These are phyloP conservation scores for Brachyrhaphis roseni DNA, from an alignment of 2,797 vertebrate genomes.

Conservation along the genomic window DNA sequence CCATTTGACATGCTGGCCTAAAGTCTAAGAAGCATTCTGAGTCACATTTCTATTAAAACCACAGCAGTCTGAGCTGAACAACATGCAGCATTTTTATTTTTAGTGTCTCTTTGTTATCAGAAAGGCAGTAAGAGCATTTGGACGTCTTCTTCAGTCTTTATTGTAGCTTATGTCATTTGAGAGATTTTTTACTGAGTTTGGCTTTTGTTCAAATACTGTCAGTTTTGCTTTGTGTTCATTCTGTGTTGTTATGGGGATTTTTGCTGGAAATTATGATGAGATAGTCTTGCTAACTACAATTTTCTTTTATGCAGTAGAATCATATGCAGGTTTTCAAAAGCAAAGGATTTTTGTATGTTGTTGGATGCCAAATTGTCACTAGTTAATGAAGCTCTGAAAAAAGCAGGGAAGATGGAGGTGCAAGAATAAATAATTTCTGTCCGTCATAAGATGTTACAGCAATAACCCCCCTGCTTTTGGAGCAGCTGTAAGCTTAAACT, in stretches of 20 bases:
- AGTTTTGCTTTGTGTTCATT: not conserved
- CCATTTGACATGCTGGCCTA: conserved; percentile 13
- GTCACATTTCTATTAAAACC: not conserved
- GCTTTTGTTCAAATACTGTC: not conserved
- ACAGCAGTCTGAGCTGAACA: not conserved
- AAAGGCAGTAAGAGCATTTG: not conserved
- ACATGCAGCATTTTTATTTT: not conserved
- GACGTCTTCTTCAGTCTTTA: not conserved
- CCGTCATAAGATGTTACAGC: not conserved
- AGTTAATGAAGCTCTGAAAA: not conserved
- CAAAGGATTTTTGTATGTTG: not conserved
- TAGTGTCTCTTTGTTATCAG: not conserved
- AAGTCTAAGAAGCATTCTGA: conserved; percentile 7
- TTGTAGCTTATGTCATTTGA: not conserved
- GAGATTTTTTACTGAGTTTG: not conserved
- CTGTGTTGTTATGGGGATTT: not conserved
- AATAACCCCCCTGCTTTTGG: not conserved
- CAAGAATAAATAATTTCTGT: not conserved
- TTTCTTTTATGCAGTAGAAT: not conserved
- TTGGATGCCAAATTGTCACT: not conserved
- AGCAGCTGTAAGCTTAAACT: not conserved
- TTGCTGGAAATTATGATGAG: not conserved
- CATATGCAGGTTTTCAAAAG: not conserved
- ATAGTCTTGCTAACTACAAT: not conserved
- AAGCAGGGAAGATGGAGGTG: not conserved